These are phyloP conservation scores for Chydorus sphaericus DNA, from an alignment of 2,888 invertebrate species.

Conservation along the genomic window DNA sequence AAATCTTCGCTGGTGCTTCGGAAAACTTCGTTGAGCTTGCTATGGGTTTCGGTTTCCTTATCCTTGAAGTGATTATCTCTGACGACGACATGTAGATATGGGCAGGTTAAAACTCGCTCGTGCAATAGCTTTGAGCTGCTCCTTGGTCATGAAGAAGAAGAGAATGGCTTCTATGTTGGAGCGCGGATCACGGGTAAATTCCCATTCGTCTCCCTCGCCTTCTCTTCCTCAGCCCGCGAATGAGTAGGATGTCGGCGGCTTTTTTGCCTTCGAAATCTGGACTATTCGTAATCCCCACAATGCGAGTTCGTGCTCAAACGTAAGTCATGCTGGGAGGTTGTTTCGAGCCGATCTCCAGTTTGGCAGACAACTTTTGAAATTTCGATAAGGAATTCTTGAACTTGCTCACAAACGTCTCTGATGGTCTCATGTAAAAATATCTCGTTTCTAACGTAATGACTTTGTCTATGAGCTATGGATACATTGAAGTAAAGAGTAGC, in stretches of 20 bases:
- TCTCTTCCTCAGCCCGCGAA: not conserved
- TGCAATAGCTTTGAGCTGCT: not conserved
- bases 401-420: too few relatives aligned
- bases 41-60: not conserved
- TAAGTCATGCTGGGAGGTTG: too few relatives aligned
- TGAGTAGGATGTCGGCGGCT: not conserved
- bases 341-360: too few relatives aligned
- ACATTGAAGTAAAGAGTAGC: slow-evolving; percentile 21
- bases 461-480: slow-evolving; percentile 21
- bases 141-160: not conserved
- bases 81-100: not conserved
- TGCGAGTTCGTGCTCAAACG: not conserved
- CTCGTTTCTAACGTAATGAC: slow-evolving; percentile 21
- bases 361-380: not conserved
- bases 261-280: not conserved
- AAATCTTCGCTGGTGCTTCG: not conserved
- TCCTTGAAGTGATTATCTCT: not conserved
- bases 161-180: not conserved
- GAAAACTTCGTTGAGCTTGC: not conserved
- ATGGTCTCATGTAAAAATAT: too few relatives aligned
- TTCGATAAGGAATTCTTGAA: too few relatives aligned
- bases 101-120: not conserved
- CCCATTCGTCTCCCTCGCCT: not conserved
- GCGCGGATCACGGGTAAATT: not conserved
- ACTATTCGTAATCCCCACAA: not conserved